Percentiles rank a stretch among this genome's conserved stretches.
These are phyloP conservation scores for Apis mellifera DNA, from an alignment of 1,140 invertebrate species.

Conservation along the genomic window Amel_HAv3.1 CM009932.2:8450501-8451000, in stretches of 20 bases:
- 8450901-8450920: neutral
- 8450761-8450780: constrained; percentile 37
- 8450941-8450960: neutral
- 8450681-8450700: constrained; percentile 29
- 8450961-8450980: neutral
- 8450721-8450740: constrained; percentile 37
- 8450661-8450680: constrained; percentile 4
- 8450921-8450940: constrained; percentile 8
- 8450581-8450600: constrained; percentile 22
- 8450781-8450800: constrained; percentile 63
- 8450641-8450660: constrained; percentile 36
- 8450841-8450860: constrained; percentile 69
- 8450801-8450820: constrained; percentile 74
- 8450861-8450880: constrained; percentile 69
- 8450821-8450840: constrained; percentile 72
- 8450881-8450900: constrained; percentile 48
- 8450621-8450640: constrained; percentile 62
- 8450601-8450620: constrained; percentile 42
- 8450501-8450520: constrained; percentile 42
- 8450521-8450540: constrained; percentile 40
- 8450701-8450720: constrained; percentile 31
- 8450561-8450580: constrained; percentile 2
- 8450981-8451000: neutral
- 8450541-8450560: constrained; percentile 21
- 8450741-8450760: constrained; percentile 36